Percentiles rank a stretch among this genome's conserved stretches.
These are phyloP conservation scores for Paratrypauchen microcephalus DNA, from an alignment of 2,797 vertebrate species.

Conservation along the genomic window DNA sequence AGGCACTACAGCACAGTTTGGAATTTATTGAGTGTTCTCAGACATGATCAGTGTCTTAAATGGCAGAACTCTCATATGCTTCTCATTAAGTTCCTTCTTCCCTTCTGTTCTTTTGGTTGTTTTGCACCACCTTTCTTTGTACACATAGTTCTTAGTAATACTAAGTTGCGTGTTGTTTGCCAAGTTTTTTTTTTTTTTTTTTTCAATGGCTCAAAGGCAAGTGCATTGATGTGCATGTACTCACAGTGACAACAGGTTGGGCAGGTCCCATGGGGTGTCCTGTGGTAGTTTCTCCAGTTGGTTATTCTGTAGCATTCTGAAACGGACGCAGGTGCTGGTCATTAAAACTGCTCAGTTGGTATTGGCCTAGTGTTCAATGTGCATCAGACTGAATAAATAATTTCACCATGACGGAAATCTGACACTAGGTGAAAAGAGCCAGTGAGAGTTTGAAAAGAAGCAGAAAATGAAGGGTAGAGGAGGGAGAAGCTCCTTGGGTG, in stretches of 20 bases:
- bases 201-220: constrained; percentile 32
- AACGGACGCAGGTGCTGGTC: constrained; percentile 32
- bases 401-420: constrained; percentile 67
- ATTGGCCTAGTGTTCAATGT: constrained; percentile 26
- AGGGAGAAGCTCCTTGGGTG: constrained; percentile 77
- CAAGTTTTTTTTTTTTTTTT: constrained; percentile 45
- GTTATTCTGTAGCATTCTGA: constrained; percentile 96
- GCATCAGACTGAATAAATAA: constrained; percentile 64
- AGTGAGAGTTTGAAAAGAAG: constrained; percentile 60
- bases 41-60: too few species aligned
- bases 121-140: background rate
- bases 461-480: constrained; percentile 59
- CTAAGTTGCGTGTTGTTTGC: constrained; percentile 49
- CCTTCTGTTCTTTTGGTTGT: background rate
- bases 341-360: constrained; percentile 22
- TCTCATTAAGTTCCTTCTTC: background rate
- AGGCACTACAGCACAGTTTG: too few species aligned
- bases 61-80: too few species aligned
- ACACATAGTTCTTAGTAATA: too few species aligned
- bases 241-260: constrained; percentile 94
- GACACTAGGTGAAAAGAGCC: constrained; percentile 64
- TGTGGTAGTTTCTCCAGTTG: constrained; percentile 86
- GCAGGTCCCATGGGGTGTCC: constrained; percentile 89
- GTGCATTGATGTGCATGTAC: constrained; percentile 53
- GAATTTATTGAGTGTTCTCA: too few species aligned